phyloP scores from a whole-genome alignment of 2,888 invertebrate species.

The Bellardia bayeri region DNA sequence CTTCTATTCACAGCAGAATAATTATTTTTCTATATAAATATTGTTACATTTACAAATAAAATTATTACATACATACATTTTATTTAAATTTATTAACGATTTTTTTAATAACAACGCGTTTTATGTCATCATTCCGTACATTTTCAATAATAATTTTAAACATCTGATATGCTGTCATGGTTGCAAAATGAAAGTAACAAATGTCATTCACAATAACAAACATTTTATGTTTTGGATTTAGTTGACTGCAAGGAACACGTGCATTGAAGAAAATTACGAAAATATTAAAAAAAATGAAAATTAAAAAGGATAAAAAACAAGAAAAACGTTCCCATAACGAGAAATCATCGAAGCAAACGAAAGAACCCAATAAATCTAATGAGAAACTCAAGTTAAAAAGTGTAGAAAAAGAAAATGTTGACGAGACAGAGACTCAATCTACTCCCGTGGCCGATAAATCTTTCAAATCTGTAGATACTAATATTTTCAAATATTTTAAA shows the following conservation, averaged over 20 bases:
- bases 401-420: not conserved
- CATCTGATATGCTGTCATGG: not conserved
- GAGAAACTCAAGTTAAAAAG: slow-evolving; percentile 41
- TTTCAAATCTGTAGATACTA: slow-evolving; percentile 74
- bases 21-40: too few relatives aligned
- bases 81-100: too few relatives aligned
- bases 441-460: slow-evolving; percentile 19
- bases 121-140: too few relatives aligned
- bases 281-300: slow-evolving; percentile 71
- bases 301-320: slow-evolving; percentile 69
- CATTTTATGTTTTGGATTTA: slow-evolving; percentile 58
- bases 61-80: too few relatives aligned
- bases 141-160: not conserved
- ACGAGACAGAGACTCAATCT: slow-evolving; percentile 3
- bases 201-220: slow-evolving; percentile 50
- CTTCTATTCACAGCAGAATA: too few relatives aligned
- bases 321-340: slow-evolving; percentile 40
- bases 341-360: slow-evolving; percentile 7
- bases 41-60: too few relatives aligned
- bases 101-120: too few relatives aligned
- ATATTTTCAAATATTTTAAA: slow-evolving; percentile 78
- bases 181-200: not conserved
- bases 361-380: not conserved
- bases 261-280: slow-evolving; percentile 24
- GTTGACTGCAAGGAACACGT: slow-evolving; percentile 58